phyloP scores from a whole-genome alignment of 2,113 vertebrate species.

The Ascaphus truei region DNA sequence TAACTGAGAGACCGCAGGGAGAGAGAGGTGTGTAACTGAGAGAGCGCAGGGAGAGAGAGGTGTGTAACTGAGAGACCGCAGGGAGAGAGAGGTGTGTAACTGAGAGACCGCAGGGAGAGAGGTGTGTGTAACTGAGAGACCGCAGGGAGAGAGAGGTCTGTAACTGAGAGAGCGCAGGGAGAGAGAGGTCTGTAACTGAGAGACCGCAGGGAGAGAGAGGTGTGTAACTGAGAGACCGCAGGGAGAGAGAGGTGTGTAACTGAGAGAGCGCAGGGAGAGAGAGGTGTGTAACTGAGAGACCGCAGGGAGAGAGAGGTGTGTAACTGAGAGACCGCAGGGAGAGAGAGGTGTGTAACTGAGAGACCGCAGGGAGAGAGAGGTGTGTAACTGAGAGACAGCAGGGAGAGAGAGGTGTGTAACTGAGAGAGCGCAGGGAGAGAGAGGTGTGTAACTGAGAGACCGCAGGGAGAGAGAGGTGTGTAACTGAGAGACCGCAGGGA shows the following conservation, averaged over 20 bases:
- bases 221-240: too few species aligned
- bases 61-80: background rate
- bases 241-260: background rate
- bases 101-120: background rate
- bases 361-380: slow-evolving; percentile 47
- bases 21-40: background rate
- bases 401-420: background rate
- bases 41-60: too few species aligned
- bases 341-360: background rate
- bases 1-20: slow-evolving; percentile 48
- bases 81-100: background rate
- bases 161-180: too few species aligned
- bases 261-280: background rate
- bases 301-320: background rate
- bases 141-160: background rate
- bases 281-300: background rate
- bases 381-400: slow-evolving; percentile 51
- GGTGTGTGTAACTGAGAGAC: background rate
- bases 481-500: background rate
- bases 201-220: background rate
- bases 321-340: too few species aligned
- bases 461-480: background rate
- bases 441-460: background rate
- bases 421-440: too few species aligned
- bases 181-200: slow-evolving; percentile 63